Conservation (phyloP, 2,797 vertebrate species). For the Anguilla obscura region DNA sequence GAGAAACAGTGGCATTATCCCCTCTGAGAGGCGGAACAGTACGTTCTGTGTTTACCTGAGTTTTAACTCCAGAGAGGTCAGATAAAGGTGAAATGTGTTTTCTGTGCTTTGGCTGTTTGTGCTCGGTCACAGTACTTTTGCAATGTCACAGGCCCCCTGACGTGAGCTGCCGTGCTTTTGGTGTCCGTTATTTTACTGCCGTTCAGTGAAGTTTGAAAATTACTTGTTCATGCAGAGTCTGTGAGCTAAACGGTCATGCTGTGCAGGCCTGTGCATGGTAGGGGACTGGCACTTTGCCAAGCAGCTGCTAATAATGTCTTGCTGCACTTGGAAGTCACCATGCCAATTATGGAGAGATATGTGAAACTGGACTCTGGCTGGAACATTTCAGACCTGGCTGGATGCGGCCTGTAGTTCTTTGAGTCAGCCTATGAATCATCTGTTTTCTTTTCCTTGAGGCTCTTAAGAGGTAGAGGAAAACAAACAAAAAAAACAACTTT, state of each 20-base stretch:
- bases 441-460: not conserved
- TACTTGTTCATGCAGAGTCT: constrained; percentile 32
- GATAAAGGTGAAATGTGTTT: constrained; percentile 68
- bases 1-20: constrained; percentile 33
- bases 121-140: constrained; percentile 26
- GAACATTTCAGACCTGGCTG: constrained; percentile 20
- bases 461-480: constrained; percentile 15
- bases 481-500: not conserved
- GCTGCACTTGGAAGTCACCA: constrained; percentile 61
- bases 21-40: constrained; percentile 19
- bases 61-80: constrained; percentile 65
- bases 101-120: not conserved
- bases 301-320: constrained; percentile 75
- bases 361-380: constrained; percentile 64
- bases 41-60: constrained; percentile 47
- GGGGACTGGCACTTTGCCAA: constrained; percentile 65
- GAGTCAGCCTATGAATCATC: not conserved
- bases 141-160: not conserved
- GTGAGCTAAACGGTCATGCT: constrained; percentile 46
- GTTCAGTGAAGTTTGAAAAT: constrained; percentile 40
- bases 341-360: constrained; percentile 70
- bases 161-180: not conserved
- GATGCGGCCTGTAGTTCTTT: constrained; percentile 26
- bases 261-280: constrained; percentile 37
- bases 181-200: not conserved